Conservation (phyloP, 2,888 invertebrate species). For the Oasisia sp. region DNA sequence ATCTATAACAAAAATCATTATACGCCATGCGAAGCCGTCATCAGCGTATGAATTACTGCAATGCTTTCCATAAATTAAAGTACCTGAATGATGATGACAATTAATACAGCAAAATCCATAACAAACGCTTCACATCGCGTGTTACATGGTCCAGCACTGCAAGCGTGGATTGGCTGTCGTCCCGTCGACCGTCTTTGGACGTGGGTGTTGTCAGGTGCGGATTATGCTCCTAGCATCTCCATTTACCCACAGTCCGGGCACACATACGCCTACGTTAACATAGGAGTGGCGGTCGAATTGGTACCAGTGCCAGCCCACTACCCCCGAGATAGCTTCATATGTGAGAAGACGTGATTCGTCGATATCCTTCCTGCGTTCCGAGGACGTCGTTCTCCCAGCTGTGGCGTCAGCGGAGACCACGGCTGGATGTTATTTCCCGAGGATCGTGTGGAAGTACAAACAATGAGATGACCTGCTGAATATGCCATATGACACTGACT, state of each 20-base stretch:
- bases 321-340: not conserved
- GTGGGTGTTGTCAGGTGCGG: not conserved
- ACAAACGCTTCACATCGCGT: not conserved
- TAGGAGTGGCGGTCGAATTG: not conserved
- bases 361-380: not conserved
- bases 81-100: no score
- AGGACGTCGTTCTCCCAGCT: no score
- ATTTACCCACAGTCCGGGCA: not conserved
- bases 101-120: no score
- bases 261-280: not conserved
- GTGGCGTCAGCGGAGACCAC: not conserved
- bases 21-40: no score
- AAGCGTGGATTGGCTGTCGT: not conserved
- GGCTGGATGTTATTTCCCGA: not conserved
- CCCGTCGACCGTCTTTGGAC: not conserved
- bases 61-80: no score
- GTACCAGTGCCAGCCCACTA: not conserved
- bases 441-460: not conserved
- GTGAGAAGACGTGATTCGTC: not conserved
- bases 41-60: no score
- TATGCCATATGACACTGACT: no score
- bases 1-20: no score
- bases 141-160: not conserved
- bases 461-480: no score
- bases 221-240: not conserved